phyloP scores from a whole-genome alignment of 2,113 vertebrate species.

The Plecotus auritus region DNA sequence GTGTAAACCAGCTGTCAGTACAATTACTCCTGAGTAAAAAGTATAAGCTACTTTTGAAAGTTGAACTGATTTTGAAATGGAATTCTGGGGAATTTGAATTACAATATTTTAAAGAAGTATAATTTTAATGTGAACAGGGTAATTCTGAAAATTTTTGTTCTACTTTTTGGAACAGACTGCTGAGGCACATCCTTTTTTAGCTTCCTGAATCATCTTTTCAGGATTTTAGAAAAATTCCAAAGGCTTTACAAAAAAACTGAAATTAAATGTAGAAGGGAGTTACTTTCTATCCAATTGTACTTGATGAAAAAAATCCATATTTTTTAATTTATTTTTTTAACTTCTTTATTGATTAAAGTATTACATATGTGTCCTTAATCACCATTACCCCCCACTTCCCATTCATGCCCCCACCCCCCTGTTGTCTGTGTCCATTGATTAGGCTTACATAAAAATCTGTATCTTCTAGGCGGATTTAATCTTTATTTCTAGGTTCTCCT shows the following conservation, averaged over 20 bases:
- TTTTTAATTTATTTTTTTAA: too few relatives aligned
- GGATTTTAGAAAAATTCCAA: slow-evolving; percentile 24
- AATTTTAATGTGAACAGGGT: background rate
- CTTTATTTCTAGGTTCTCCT: background rate
- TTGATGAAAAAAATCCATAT: too few relatives aligned
- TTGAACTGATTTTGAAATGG: background rate
- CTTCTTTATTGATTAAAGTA: too few relatives aligned
- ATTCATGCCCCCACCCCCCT: too few relatives aligned
- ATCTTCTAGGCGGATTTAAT: background rate
- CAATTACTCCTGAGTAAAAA: slow-evolving; percentile 44
- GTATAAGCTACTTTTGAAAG: background rate
- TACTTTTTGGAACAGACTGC: background rate
- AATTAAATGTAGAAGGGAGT: background rate
- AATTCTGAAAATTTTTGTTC: background rate
- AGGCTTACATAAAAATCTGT: too few relatives aligned
- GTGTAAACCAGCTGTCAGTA: slow-evolving; percentile 68
- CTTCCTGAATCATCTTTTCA: slow-evolving; percentile 22
- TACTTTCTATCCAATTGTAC: background rate
- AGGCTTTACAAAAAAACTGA: background rate
- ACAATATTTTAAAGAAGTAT: background rate
- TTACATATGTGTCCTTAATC: too few relatives aligned
- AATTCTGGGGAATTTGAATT: background rate
- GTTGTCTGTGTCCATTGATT: too few relatives aligned
- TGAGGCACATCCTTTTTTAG: background rate
- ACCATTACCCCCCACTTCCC: too few relatives aligned